These are phyloP conservation scores for Hydrozoanthus tunicans DNA, from an alignment of 64 coral and sea anemone species.

Conservation along the genomic window DNA sequence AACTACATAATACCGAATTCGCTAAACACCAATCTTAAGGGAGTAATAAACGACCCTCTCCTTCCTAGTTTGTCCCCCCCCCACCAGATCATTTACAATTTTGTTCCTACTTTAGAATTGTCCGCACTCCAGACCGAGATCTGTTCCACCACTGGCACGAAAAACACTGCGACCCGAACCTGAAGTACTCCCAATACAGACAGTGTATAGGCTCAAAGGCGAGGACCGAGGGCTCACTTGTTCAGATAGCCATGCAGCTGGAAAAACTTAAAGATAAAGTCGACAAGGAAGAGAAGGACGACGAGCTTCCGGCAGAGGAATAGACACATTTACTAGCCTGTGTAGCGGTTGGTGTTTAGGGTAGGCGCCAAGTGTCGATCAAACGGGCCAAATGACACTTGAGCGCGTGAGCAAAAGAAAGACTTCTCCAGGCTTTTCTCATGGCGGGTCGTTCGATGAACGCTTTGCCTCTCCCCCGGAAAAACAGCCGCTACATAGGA, in stretches of 20 bases:
- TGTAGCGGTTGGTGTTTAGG: too few species aligned
- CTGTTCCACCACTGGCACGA: slow-evolving; percentile 92
- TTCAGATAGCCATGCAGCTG: slow-evolving; percentile 80
- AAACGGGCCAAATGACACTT: too few species aligned
- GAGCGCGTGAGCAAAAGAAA: too few species aligned
- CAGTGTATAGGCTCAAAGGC: slow-evolving; percentile 86
- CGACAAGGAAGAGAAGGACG: slow-evolving; percentile 52
- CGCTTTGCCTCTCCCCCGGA: too few species aligned
- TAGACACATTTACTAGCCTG: background rate
- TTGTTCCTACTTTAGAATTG: slow-evolving; percentile 49
- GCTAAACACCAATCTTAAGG: too few species aligned
- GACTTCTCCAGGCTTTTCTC: too few species aligned
- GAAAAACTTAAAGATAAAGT: slow-evolving; percentile 76
- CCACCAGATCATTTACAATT: background rate
- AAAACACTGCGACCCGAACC: slow-evolving; percentile 83
- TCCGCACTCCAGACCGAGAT: slow-evolving; percentile 87
- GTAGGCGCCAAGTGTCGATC: too few species aligned
- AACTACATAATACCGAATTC: too few species aligned
- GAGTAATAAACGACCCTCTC: too few species aligned
- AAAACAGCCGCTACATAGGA: too few species aligned
- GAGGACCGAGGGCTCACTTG: slow-evolving; percentile 69
- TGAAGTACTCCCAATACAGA: slow-evolving; percentile 68
- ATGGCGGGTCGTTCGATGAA: too few species aligned
- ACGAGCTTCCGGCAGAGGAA: slow-evolving; percentile 25
- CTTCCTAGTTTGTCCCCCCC: too few species aligned